A percentile compares a stretch with the other conserved stretches of the same genome.
These are phyloP conservation scores for Drosophila murphyi DNA, from an alignment of 1,140 invertebrate species.

Conservation along the genomic window DNA sequence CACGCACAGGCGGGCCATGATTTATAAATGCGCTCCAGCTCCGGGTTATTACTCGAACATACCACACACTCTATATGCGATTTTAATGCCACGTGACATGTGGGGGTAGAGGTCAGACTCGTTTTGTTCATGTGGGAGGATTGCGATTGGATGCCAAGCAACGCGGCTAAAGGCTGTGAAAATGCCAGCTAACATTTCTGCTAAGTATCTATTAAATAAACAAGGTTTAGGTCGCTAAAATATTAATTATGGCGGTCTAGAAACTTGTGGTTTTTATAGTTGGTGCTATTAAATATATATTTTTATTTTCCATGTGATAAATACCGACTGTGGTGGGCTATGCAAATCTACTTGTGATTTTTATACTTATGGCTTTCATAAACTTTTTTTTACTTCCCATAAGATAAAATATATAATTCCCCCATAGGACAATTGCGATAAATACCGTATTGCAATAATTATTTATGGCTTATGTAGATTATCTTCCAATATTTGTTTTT, in stretches of 20 bases:
- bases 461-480: too few species aligned
- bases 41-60: slow-evolving; percentile 12
- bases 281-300: too few species aligned
- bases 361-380: too few species aligned
- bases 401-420: too few species aligned
- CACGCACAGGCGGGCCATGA: slow-evolving; percentile 38
- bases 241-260: neutral
- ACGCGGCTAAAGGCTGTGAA: slow-evolving; percentile 15
- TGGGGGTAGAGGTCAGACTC: slow-evolving; percentile 11
- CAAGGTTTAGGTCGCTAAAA: slow-evolving; percentile 13
- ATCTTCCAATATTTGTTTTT: too few species aligned
- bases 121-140: slow-evolving; percentile 12
- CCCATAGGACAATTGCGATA: too few species aligned
- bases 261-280: neutral
- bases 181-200: slow-evolving; percentile 11
- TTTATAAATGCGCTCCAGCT: slow-evolving; percentile 24
- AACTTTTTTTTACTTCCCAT: too few species aligned
- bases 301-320: too few species aligned
- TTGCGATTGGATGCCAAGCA: neutral
- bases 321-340: too few species aligned
- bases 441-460: too few species aligned
- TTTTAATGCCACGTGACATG: slow-evolving; percentile 7
- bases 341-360: too few species aligned
- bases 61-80: neutral
- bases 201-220: slow-evolving; percentile 15